Percentiles rank a stretch among this genome's conserved stretches.
phyloP scores from a whole-genome alignment of 2,888 invertebrate species.

The Drosophila quinaria region DNA sequence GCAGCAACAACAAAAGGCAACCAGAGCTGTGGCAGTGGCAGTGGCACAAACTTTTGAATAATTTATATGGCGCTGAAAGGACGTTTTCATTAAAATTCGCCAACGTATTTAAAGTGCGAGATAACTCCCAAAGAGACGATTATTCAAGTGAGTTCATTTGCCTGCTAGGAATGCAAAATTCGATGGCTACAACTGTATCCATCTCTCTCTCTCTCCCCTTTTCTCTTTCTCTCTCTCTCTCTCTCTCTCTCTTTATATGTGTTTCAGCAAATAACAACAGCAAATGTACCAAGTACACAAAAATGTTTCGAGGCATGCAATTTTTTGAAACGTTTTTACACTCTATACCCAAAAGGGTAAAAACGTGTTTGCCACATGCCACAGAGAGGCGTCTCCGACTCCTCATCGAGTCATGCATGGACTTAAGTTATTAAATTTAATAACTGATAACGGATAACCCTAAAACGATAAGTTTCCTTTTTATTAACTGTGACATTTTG shows the following conservation, averaged over 20 bases:
- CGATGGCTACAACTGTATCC: constrained; percentile 21
- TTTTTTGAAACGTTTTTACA: constrained; percentile 42
- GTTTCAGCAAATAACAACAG: constrained; percentile 32
- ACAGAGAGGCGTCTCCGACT: constrained; percentile 11
- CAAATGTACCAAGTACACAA: constrained; percentile 30
- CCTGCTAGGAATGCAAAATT: constrained; percentile 73
- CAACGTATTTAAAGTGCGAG: constrained; percentile 77
- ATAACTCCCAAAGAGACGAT: constrained; percentile 79
- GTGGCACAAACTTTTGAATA: constrained; percentile 78
- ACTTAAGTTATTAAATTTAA: constrained; percentile 36
- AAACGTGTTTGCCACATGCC: constrained; percentile 19
- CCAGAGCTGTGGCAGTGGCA: constrained; percentile 58
- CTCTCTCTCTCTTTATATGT: constrained; percentile 7
- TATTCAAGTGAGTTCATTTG: constrained; percentile 80
- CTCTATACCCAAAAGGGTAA: constrained; percentile 31
- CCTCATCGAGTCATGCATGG: constrained; percentile 3
- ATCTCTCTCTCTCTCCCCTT: background rate
- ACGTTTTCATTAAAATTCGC: constrained; percentile 79
- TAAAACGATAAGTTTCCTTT: constrained; percentile 24
- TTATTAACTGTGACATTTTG: constrained; percentile 21
- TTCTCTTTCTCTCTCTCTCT: background rate
- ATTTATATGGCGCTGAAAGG: constrained; percentile 78
- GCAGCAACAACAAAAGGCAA: constrained; percentile 37
- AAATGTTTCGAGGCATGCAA: constrained; percentile 35
- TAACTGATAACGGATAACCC: constrained; percentile 21